Base-by-base conservation (phyloP, 2,797 vertebrate genomes). In the Amblyopsis hoosieri region DNA sequence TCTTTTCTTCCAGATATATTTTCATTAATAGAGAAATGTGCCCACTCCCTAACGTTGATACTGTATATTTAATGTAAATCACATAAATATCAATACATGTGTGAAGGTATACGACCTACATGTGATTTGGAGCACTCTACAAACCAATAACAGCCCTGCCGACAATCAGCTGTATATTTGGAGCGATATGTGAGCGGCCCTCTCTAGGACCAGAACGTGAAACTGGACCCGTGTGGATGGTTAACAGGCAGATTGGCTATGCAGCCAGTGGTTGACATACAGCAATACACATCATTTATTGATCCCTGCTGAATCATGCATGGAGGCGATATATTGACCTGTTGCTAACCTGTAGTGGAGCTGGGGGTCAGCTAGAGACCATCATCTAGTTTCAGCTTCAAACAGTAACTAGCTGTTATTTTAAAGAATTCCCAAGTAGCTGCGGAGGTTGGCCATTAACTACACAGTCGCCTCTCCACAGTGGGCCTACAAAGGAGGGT, bases 251-350 rank as follows among this genome's bases (percentile, higher is more conserved):
- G 60, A 9, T n/a, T 12, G 65, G 23, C 52, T 12, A 37, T 29
- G 23, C 13, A 69, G 58, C 42, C 63, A 65, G 33, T 53, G 54
- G 66, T 57, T 5, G 4, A 54, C 37, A 12, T 64, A 62, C 1
- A 64, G 56, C 42, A 66, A 72, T 70, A 70, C 23, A 47, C 15
- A 63, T 69, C 56, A 78, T 82, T 80, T 80, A 82, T 69, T 79
- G 57, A 78, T 60, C 60, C 29, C 12, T 45, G 56, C 51, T 76
- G 60, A 80, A 65, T 62, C 54, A 75, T 63, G 60, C 45, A 69
- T 45, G 57, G 49, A 51, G 1, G 31, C 6, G 54, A 53, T 55
- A 47, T 1, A 48, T 0, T 14, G 56, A 37, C 59, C 51, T 33
- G 57, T 42, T 65, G 51, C 59, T 46, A 23, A 49, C 46, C 23